These are phyloP conservation scores for Euthynnus affinis DNA, from an alignment of 2,797 vertebrate genomes.

Conservation along the genomic window DNA sequence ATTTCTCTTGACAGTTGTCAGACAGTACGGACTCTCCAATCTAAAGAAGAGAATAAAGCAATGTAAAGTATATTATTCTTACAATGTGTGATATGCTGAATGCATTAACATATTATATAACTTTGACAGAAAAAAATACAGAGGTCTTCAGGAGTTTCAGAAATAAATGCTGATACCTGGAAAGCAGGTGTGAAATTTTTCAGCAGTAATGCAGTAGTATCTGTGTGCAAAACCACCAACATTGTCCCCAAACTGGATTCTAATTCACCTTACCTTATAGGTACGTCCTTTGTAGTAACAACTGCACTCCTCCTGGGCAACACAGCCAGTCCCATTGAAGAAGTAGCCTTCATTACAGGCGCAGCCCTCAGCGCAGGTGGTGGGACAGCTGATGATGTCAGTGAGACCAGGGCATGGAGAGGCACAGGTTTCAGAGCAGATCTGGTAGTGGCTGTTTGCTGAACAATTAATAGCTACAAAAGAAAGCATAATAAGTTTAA, in stretches of 20 bases:
- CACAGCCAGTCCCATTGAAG: constrained; percentile 78
- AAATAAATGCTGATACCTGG: background rate
- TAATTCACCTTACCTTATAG: constrained; percentile 64
- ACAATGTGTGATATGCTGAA: background rate
- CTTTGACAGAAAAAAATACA: background rate
- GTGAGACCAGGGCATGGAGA: constrained; percentile 77
- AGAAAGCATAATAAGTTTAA: background rate
- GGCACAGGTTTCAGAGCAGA: constrained; percentile 80
- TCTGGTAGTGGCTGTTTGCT: constrained; percentile 81
- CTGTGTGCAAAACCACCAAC: background rate
- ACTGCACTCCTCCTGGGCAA: constrained; percentile 78
- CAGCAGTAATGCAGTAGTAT: too few relatives aligned
- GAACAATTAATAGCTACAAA: constrained; percentile 77
- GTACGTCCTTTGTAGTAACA: constrained; percentile 80
- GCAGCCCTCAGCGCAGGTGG: constrained; percentile 82
- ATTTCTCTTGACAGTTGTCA: constrained; percentile 61
- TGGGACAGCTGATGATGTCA: constrained; percentile 52
- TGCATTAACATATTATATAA: background rate
- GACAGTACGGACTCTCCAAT: constrained; percentile 46
- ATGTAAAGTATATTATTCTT: background rate
- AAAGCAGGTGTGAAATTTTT: background rate
- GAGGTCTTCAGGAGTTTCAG: background rate
- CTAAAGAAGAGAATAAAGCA: constrained; percentile 32
- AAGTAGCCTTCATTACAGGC: constrained; percentile 79
- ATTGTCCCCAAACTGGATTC: background rate